Base-by-base conservation (phyloP, 2,888 invertebrate species). In the Macropis europaea region DNA sequence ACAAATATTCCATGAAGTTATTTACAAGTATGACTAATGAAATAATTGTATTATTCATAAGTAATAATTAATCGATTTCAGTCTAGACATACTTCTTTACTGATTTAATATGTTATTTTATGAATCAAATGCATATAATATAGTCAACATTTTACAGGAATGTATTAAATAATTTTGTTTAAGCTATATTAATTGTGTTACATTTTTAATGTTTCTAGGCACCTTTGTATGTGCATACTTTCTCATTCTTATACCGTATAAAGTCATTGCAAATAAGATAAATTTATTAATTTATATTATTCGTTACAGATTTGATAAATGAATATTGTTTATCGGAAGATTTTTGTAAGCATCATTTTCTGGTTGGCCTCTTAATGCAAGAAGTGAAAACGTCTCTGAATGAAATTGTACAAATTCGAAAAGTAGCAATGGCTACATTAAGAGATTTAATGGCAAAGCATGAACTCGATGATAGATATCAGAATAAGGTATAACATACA, bases 391-490 rank as follows among this genome's bases (percentile, higher is more conserved):
- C 94, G 56, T 95, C 98, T 0, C 92, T 99, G 4, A 95, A 96
- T 77, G 97, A 98, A 90, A 93, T 96, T 17, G 93, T 95, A 0
- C 95, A 96, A 73, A 95, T 97, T 77, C 93, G 98, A 0, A 94
- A 95, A 73, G 92, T 94, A 48, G 97, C 97, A 0, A 92, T 99
- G 69, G 91, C 92, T 34, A 95, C 96, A 11, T 91, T 99, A 19
- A 93, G 97, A 68, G 96, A 97, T 89, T 91, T 98, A 72, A 91
- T 99, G 80, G 97, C 97, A 6, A 99, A 99, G 89, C 99, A 99
- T 89, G 96, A 98, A 85, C 92, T 97, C 86, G 99, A 99, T 90
- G 96, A 97, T 88, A 92, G 99, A 67, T 97, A 97, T 89, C 93
- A 95, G 81, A 93, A 94, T 81, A 94, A 95, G 87, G 95, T 95